phyloP scores from a whole-genome alignment of 1,140 invertebrate genomes.

The Pectinophora gossypiella region DNA sequence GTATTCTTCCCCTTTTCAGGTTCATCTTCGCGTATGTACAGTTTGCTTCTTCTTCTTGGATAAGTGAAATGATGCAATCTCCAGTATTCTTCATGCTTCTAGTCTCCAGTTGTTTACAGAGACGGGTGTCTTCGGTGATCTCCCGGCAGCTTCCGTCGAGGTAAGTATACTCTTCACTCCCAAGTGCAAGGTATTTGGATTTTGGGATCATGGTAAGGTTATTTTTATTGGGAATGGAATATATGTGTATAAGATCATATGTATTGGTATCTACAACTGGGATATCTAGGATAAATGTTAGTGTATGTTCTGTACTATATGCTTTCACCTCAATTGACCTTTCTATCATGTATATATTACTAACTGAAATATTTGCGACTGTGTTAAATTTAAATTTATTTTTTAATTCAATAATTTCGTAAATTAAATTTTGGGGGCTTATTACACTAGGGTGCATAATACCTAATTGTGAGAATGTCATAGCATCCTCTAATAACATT shows the following conservation, averaged over 20 bases:
- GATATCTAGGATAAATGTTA: background rate
- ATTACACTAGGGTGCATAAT: conserved; percentile 21
- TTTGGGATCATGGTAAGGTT: background rate
- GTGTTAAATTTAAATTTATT: background rate
- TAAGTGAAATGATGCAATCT: background rate
- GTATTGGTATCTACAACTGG: background rate
- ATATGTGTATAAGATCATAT: background rate
- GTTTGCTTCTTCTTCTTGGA: background rate
- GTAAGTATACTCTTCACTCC: background rate
- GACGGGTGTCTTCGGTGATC: background rate
- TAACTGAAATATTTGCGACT: background rate
- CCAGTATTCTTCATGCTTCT: background rate
- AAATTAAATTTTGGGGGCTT: conserved; percentile 5
- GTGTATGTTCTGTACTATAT: background rate
- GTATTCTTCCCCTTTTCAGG: background rate
- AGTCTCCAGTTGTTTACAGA: background rate
- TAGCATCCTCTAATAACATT: conserved; percentile 19
- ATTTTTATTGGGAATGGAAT: background rate
- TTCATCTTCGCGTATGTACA: background rate
- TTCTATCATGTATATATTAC: background rate
- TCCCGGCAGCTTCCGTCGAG: background rate
- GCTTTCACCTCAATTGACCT: background rate
- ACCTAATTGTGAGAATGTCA: conserved; percentile 18
- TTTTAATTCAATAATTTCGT: background rate
- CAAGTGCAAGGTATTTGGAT: conserved; percentile 1